Base-by-base conservation (phyloP, 1,140 invertebrate genomes). In the Eumaeus atala region DNA sequence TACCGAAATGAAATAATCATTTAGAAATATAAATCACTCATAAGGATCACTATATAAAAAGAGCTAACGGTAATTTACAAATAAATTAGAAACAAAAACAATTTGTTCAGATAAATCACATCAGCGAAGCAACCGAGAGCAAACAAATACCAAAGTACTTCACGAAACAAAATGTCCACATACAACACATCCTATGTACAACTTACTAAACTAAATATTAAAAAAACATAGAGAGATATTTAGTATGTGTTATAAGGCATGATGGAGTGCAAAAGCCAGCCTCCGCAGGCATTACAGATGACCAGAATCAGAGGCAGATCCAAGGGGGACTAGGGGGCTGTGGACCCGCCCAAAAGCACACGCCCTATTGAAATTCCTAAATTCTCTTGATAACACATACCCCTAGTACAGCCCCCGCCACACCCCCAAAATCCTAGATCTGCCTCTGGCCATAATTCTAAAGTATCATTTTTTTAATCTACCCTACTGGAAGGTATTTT, bases 51-150 rank as follows among this genome's bases (percentile, higher is more conserved):
- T 40, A 71, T 61, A 66, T 70, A 62, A 64, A 77, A 74, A 74
- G 73, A 70, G 69, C 66, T 80, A 83, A 84, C 74, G 77, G 72
- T 81, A 84, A 50, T 74, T 72, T 82, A 85, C 78, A 84, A 85
- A 85, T 85, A 85, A 85, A 85, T 85, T 81, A 85, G 80, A 85
- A 85, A 85, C 82, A 86, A 86, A 85, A 86, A 86, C 83, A 82
- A 82, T 86, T 86, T 84, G 80, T 82, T 84, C 80, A 73, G 74
- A 63, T 65, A 66, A 70, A 84, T 84, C 82, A 81, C 82, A 81
- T 74, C 60, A 66, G 64, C 59, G 58, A 75, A 52, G 52, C 56
- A 48, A 53, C 54, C 54, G 62, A 58, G 36, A 40, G 54, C 51
- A 60, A 65, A 65, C 12, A 16, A 44, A 44, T 17, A 44, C 12